These are phyloP conservation scores for Zaprionus kolodkinae DNA, from an alignment of 1,140 invertebrate genomes.

Conservation along the genomic window DNA sequence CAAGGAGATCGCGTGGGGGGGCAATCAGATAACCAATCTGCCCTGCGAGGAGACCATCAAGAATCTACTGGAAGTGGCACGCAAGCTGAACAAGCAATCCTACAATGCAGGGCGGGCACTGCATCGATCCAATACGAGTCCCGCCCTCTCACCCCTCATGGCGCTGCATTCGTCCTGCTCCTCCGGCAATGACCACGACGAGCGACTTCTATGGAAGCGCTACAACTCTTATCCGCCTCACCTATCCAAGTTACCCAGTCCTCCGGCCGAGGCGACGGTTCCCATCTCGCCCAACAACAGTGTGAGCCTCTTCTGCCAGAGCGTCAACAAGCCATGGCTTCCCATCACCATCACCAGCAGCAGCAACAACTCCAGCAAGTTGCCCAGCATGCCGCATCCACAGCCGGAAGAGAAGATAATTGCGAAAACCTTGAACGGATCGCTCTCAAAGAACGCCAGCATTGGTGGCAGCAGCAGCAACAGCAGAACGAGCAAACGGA, in stretches of 20 bases:
- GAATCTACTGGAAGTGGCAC: not conserved
- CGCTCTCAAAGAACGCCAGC: not conserved
- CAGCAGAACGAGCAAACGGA: not conserved
- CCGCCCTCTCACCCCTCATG: not conserved
- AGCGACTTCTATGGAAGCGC: slow-evolving; percentile 38
- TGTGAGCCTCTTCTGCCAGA: not conserved
- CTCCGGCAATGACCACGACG: not conserved
- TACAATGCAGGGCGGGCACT: not conserved
- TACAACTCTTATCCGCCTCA: slow-evolving; percentile 18
- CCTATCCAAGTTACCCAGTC: not conserved
- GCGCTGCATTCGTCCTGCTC: not conserved
- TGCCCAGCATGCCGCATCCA: slow-evolving; percentile 1
- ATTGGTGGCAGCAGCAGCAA: not conserved
- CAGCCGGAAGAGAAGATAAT: not conserved
- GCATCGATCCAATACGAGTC: slow-evolving; percentile 27
- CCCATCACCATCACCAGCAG: not conserved
- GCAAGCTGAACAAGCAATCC: not conserved
- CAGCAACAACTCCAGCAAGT: not conserved
- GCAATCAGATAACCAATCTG: not conserved
- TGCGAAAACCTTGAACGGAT: not conserved
- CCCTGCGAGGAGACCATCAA: not conserved
- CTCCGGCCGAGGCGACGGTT: not conserved
- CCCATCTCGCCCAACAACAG: slow-evolving; percentile 5
- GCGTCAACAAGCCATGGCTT: no score
- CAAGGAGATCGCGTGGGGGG: not conserved